Conservation (phyloP, 64 coral and sea anemone genomes). For the Dendronephthya gigantea region DNA sequence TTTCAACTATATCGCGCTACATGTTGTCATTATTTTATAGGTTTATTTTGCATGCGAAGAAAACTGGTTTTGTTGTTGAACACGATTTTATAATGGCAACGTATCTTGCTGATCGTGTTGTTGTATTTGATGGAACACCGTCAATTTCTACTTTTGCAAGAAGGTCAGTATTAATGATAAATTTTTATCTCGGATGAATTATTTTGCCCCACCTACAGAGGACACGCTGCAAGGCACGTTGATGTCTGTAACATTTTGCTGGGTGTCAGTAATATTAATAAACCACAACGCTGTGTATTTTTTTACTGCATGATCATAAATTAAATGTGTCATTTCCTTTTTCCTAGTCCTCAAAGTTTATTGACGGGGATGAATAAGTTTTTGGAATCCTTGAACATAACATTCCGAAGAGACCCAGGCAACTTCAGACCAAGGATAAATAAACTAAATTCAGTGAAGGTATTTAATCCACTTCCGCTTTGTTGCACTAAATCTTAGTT, state of each 20-base stretch:
- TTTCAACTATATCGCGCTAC: not conserved
- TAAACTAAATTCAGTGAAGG: conserved; percentile 90
- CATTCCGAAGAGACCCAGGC: conserved; percentile 85
- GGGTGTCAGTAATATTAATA: too few relatives aligned
- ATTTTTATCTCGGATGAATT: too few relatives aligned
- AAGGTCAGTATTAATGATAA: conserved; percentile 34
- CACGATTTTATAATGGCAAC: conserved; percentile 99
- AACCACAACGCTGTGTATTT: too few relatives aligned
- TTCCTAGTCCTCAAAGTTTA: conserved; percentile 66
- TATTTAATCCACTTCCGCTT: not conserved
- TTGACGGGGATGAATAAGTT: conserved; percentile 96
- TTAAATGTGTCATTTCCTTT: not conserved
- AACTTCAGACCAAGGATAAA: conserved; percentile 96
- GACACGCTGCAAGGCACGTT: not conserved
- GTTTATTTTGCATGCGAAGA: conserved; percentile 94
- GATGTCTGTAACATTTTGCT: too few relatives aligned
- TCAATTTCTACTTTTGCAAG: conserved; percentile 70
- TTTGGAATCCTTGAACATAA: conserved; percentile 78
- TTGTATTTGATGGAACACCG: conserved; percentile 91
- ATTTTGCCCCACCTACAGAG: too few relatives aligned
- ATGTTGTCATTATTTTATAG: conserved; percentile 16
- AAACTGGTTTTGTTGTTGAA: conserved; percentile 97
- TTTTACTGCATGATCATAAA: too few relatives aligned
- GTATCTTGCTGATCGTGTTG: conserved; percentile 87
- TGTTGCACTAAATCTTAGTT: not conserved